Base-by-base conservation (phyloP, 2,797 vertebrate genomes). In the Gorsachius magnificus region DNA sequence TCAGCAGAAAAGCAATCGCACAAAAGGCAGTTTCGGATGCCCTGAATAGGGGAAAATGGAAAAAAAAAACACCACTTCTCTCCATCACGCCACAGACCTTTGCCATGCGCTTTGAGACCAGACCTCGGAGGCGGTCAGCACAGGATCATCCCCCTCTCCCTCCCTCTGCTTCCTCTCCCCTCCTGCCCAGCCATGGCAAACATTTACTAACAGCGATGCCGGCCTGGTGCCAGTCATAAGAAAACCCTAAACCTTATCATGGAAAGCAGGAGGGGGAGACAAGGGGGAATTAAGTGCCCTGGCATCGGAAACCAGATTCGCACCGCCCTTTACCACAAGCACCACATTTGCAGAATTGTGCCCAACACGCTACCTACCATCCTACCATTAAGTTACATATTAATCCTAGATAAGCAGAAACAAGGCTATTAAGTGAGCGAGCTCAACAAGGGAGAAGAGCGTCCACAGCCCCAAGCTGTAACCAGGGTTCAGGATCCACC, bases 351-450 rank as follows among this genome's bases (percentile, higher is more conserved):
- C 8, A 8, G 46, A 54, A 45, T 26, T 6, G 33, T 8, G 46
- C 70, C 69, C 13, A 7, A 65, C 9, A 8, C 36, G 1, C 50
- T 50, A 85, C 90, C 95, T 51, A 85, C 90, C 95, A 94, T 71
- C 90, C 95, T 51, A 85, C 90, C 95, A 94, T 71, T 80, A 65
- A 90, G 97, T 97, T 98, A 98, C 24, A 83, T 54, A 93, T 93
- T 97, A 97, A 98, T 95, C 96, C 87, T 36, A 96, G 77, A 90
- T 92, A 96, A 97, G 95, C 90, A 89, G 90, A 78, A 98, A 96
- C 82, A 82, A 95, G 92, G 84, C 57, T 69, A 63, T 87, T 41
- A 48, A 96, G 95, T 48, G 92, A 93, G 50, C 7, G 57, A 78
- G 70, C 94, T 95, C 91, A 93, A 86, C 95, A 66, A 96, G 94